Evolutionary conservation across 2,888 invertebrate genomes (phyloP), one percentile per base, ranked within the genome.

Genomic region (Imbricaverruca yamaguchii): DNA sequence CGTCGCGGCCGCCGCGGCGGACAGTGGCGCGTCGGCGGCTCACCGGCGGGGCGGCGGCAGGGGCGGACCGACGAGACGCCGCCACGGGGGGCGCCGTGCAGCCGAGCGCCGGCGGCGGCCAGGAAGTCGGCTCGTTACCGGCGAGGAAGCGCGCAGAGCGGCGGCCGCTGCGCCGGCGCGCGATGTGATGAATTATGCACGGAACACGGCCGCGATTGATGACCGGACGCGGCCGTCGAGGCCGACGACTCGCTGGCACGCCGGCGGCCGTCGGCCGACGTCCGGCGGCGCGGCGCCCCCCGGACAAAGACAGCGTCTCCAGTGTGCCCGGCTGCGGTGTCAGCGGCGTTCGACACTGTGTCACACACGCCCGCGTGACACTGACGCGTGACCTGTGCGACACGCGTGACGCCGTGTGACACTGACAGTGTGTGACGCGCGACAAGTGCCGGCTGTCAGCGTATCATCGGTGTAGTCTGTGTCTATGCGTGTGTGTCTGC

Each of bases 161-260:
- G n/a, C 9, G 53, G 12, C 23, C 7, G 13, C 23, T 55, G 23
- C 9, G 18, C 67, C 53, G 3, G 23, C 10, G 53, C 53, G 74
- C 18, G 21, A 18, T 8, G 74, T 74, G 74, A 74, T 74, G 55
- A 74, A 74, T 74, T 74, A 55, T 74, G 74, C 74, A 55, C 53
- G 74, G 74, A 74, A 74, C 10, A 39, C 18, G 74, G 74, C 9
- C 74, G 15, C 74, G 74, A 74, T 74, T 74, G 74, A 74, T 74
- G 74, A 74, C n/a, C 53, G 18, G 74, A 21, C 23, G 65, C 21
- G n/a, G 21, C n/a, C 55, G 55, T 9, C 74, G 39, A 39, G 11
- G 15, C 69, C 15, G 74, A 74, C 53, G 8, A 8, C 53, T 74
- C 74, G 55, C 21, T 55, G 7, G 39, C 21, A 53, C 25, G 15